Conservation (phyloP, 2,797 vertebrate genomes). For the Clarias laeviceps region DNA sequence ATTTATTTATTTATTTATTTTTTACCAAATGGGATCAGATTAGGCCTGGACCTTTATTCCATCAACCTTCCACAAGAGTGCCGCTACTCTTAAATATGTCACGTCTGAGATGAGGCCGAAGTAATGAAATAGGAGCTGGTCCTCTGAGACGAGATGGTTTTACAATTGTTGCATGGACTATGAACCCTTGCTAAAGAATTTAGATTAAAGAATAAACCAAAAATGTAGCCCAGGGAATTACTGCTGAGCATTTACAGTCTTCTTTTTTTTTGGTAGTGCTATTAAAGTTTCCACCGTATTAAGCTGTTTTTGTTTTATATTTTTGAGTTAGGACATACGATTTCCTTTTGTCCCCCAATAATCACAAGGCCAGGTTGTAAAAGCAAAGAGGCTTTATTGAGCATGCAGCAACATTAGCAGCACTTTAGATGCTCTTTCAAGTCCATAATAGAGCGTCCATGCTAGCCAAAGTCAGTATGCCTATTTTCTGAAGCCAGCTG, state of each 20-base stretch:
- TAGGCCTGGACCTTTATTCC: conserved; percentile 66
- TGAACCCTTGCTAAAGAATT: conserved; percentile 40
- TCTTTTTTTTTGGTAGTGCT: conserved; percentile 32
- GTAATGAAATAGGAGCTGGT: conserved; percentile 35
- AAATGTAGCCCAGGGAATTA: conserved; percentile 23
- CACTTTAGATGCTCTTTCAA: conserved; percentile 35
- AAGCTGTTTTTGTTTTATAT: conserved; percentile 44
- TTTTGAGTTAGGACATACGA: conserved; percentile 28
- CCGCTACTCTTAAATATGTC: conserved; percentile 41
- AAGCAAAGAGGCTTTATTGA: conserved; percentile 40
- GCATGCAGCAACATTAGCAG: conserved; percentile 32
- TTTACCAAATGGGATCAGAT: conserved; percentile 79
- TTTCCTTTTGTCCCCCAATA: conserved; percentile 39
- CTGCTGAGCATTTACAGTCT: conserved; percentile 2
- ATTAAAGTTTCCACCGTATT: conserved; percentile 50
- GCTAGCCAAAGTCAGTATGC: conserved; percentile 35
- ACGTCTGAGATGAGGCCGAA: conserved; percentile 29
- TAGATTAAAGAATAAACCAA: conserved; percentile 45
- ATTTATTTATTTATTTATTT: conserved; percentile 38
- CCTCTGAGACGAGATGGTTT: conserved; percentile 11
- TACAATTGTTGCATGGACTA: conserved; percentile 40
- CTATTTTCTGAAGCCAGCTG: conserved; percentile 27
- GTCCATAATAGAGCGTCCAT: conserved; percentile 24
- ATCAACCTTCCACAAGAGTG: conserved; percentile 45
- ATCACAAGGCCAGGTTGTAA: conserved; percentile 24